Evolutionary conservation across 2,888 invertebrate genomes (phyloP), one percentile per base, ranked within the genome.

Genomic region (Zhuqinia jingwanae): DNA sequence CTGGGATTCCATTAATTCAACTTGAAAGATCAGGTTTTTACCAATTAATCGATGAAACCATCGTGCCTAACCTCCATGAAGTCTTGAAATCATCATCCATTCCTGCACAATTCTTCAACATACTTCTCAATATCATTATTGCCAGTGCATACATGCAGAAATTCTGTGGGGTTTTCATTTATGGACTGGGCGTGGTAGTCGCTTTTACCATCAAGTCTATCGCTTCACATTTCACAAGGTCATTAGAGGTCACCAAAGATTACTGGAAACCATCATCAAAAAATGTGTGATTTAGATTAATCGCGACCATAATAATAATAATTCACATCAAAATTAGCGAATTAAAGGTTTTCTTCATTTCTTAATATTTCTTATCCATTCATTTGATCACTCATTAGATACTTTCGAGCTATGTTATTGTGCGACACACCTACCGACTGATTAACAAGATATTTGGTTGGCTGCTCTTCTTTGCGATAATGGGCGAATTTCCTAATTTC

Each of bases 401-500:
- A 42, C 50, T 77, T 63, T 56, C 53, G 3, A 68, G 68, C 36
- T 77, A 77, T 45, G 3, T 77, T 11, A 3, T 76, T 11, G 30
- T 84, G 1, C 76, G 84, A 15, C 53, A 68, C 20, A 20, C 15
- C 10, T 77, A 63, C 36, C n/a, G 45, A 53, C 20, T 20, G 17
- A 42, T 77, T 1, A 85, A 85, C 25, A 42, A 47, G n/a, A 70
- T 78, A 13, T 85, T 85, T 45, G 85, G 85, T 0, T 85, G 78
- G 78, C 30, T 78, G 3, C 17, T 85, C 17, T 85, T 78, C 13
- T 50, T 8, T 15, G n/a, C 85, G 17, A 42, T 78, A 17, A 70
- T 85, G 70, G 85, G 85, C 2, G 85, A 85, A 36, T 85, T 85
- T 30, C 85, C 85, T 15, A 85, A 78, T 70, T 27, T 85, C 6